These are phyloP conservation scores for Ormia ochracea DNA, from an alignment of 2,888 invertebrate genomes.

Conservation along the genomic window DNA sequence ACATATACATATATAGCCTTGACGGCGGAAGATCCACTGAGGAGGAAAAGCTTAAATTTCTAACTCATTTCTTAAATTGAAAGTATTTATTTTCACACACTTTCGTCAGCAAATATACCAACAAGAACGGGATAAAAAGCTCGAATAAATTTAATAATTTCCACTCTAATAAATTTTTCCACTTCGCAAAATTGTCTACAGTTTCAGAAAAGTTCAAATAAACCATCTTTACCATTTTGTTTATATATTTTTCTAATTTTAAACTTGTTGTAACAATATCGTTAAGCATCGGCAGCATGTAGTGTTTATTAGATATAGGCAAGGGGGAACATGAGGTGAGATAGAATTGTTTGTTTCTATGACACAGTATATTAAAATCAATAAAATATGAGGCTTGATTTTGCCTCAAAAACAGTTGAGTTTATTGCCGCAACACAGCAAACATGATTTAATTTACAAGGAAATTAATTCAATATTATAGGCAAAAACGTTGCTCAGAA, in stretches of 20 bases:
- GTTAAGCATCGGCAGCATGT: neutral
- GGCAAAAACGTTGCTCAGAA: too few species aligned
- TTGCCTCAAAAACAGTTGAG: neutral
- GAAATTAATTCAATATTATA: too few species aligned
- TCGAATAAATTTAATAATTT: constrained; percentile 63
- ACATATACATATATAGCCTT: too few species aligned
- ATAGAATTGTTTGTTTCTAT: too few species aligned
- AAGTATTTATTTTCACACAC: too few species aligned
- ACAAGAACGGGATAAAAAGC: constrained; percentile 46
- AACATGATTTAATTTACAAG: neutral
- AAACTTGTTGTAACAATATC: neutral
- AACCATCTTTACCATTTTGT: constrained; percentile 5
- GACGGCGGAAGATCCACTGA: too few species aligned
- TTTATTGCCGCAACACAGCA: neutral
- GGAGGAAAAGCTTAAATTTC: too few species aligned
- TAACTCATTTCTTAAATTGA: too few species aligned
- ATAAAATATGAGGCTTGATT: neutral
- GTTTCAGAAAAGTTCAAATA: constrained; percentile 57
- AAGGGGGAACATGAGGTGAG: too few species aligned
- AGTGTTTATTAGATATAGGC: neutral
- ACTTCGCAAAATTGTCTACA: constrained; percentile 58
- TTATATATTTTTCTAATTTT: neutral
- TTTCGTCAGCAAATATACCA: neutral
- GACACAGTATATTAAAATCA: neutral
- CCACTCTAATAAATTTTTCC: constrained; percentile 65